phyloP scores from a whole-genome alignment of 2,113 vertebrate genomes.

The Canis aureus region DNA sequence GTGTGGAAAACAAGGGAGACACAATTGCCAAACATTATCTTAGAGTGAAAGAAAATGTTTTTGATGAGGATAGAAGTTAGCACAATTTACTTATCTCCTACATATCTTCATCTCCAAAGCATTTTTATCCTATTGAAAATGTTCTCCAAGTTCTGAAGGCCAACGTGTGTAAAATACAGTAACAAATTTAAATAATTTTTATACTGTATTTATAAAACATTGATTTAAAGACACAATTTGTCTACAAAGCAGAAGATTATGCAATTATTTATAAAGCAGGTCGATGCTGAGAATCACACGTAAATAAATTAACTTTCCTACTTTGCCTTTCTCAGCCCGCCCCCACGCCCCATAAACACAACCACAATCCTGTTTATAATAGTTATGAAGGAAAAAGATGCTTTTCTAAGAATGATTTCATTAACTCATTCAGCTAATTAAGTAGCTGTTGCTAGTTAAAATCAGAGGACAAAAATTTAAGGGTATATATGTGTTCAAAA shows the following conservation, averaged over 20 bases:
- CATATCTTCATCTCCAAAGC: neutral
- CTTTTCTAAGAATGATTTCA: neutral
- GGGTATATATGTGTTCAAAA: neutral
- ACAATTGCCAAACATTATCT: neutral
- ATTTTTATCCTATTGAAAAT: neutral
- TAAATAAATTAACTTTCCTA: neutral
- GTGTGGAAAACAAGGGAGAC: neutral
- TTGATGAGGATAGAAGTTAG: neutral
- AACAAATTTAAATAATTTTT: neutral
- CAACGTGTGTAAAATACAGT: neutral
- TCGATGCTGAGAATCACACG: neutral
- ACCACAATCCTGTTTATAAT: neutral
- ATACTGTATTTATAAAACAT: neutral
- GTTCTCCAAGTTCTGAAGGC: neutral
- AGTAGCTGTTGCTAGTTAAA: neutral
- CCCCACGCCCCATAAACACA: neutral
- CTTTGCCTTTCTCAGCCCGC: neutral
- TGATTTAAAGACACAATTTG: neutral
- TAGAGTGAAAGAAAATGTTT: neutral
- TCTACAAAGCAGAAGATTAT: neutral
- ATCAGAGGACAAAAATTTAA: neutral
- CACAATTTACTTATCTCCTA: neutral
- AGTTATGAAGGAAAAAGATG: neutral
- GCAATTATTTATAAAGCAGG: neutral
- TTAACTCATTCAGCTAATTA: neutral